Evolutionary conservation across 2,888 invertebrate genomes (phyloP).

Genomic region (Bruchidius siliquastri): DNA sequence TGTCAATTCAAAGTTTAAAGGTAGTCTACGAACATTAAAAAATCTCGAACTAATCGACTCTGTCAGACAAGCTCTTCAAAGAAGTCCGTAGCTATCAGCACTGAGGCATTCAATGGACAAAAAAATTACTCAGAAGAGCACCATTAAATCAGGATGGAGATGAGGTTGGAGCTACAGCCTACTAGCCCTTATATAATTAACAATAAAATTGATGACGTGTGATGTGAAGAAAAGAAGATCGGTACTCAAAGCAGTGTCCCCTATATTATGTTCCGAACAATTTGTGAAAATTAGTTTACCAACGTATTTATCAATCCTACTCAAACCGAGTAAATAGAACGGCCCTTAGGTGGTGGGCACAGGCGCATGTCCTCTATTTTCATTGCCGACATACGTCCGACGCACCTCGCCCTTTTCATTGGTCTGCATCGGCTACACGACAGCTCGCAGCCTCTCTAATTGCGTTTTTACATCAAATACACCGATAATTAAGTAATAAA

Average conservation of each 20-base stretch:
- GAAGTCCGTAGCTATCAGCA: too few species aligned
- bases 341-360: neutral
- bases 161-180: too few species aligned
- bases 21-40: too few species aligned
- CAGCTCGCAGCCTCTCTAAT: constrained; percentile 9
- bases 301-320: neutral
- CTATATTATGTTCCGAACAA: neutral
- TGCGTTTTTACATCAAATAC: constrained; percentile 18
- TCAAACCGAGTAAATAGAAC: neutral
- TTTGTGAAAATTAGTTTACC: neutral
- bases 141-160: too few species aligned
- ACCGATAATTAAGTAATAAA: constrained; percentile 21
- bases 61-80: too few species aligned
- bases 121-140: too few species aligned
- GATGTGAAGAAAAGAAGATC: too few species aligned
- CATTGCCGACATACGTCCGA: neutral
- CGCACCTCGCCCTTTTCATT: neutral
- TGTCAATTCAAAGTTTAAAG: too few species aligned
- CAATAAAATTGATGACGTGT: too few species aligned
- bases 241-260: neutral
- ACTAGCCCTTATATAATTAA: too few species aligned
- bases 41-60: too few species aligned
- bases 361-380: neutral
- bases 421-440: neutral
- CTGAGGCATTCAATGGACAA: too few species aligned